Evolutionary conservation across 2,113 vertebrate species (phyloP).

Genomic region (Dipodomys stephensi): DNA sequence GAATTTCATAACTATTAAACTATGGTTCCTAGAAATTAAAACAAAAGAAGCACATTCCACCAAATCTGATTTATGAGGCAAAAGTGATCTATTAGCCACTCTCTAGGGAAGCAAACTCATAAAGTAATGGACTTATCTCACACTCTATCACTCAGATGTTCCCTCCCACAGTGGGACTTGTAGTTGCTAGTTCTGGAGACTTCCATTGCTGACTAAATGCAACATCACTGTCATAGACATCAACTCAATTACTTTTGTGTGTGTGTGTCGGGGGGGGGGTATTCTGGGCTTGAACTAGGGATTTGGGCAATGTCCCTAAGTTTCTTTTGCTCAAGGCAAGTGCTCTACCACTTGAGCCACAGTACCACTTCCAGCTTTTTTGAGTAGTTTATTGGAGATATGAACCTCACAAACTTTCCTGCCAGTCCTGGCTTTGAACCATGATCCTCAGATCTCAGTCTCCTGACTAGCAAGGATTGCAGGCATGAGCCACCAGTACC

Average conservation of each 20-base stretch:
- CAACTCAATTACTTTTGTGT: background rate
- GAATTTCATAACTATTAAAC: slow-evolving; percentile 54
- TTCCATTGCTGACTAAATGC: background rate
- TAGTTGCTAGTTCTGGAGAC: background rate
- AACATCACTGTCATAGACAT: background rate
- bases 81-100: background rate
- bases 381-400: no score
- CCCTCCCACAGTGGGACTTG: background rate
- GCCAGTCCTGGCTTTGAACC: no score
- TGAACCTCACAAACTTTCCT: no score
- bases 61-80: background rate
- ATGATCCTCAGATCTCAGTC: no score
- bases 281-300: no score
- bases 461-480: no score
- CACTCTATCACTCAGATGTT: background rate
- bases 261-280: no score
- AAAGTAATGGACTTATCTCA: background rate
- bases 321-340: no score
- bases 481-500: no score
- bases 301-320: no score
- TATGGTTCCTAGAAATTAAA: slow-evolving; percentile 43
- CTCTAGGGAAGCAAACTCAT: background rate
- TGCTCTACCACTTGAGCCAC: no score
- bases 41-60: background rate
- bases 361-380: no score